Evolutionary conservation across 2,888 invertebrate genomes (phyloP).

Genomic region (Caenorhabditis panamensis): DNA sequence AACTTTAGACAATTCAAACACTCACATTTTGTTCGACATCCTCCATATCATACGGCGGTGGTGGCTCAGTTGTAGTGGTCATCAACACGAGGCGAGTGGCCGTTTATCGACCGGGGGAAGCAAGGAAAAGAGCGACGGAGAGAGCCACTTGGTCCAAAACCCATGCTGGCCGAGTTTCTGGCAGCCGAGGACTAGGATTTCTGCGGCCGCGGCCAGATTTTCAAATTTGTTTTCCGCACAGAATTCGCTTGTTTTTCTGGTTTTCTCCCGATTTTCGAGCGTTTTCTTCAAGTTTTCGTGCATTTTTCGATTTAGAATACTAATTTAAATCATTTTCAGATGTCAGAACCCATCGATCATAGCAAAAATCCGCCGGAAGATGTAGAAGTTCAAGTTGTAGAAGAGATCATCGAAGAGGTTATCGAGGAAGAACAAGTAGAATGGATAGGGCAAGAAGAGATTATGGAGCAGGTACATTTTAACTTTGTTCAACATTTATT

Average conservation of each 20-base stretch:
- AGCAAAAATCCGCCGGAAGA: conserved; percentile 24
- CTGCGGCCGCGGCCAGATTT: background rate
- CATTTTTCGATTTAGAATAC: too few species aligned
- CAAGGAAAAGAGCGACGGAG: background rate
- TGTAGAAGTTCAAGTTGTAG: conserved; percentile 20
- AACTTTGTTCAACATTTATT: background rate
- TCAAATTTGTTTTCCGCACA: background rate
- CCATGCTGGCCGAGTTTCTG: background rate
- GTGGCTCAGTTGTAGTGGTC: conserved; percentile 25
- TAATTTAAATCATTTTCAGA: background rate
- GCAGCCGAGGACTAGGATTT: background rate
- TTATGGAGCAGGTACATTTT: conserved; percentile 13
- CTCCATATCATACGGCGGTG: conserved; percentile 24
- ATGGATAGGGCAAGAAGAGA: conserved; percentile 30
- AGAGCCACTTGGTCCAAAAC: conserved; percentile 1
- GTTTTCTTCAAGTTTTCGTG: background rate
- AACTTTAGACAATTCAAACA: background rate
- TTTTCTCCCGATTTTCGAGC: background rate
- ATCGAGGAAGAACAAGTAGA: conserved; percentile 38
- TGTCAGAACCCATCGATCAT: conserved; percentile 10
- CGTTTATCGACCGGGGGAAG: conserved; percentile 14
- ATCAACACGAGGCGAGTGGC: background rate
- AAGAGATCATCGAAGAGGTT: conserved; percentile 41
- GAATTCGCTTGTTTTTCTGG: conserved; percentile 5
- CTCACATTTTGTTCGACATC: conserved; percentile 44